Base-by-base conservation (phyloP, 2,113 vertebrate genomes). In the Cottus gobio region DNA sequence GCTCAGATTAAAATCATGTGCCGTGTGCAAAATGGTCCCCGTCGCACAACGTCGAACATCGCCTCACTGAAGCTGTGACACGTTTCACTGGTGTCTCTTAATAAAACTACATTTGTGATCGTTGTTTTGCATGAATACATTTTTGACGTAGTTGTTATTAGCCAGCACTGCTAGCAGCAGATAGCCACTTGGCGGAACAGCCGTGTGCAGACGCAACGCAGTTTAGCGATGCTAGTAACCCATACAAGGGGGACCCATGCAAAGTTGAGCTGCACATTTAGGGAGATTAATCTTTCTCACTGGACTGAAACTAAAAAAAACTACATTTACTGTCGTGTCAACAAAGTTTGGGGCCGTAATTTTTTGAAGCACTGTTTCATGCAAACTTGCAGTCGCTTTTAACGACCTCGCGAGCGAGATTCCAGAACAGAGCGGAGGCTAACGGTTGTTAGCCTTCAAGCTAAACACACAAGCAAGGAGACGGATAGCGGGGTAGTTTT, bases 81-180 rank as follows among this genome's bases (percentile, higher is more conserved):
- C 24, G 16, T 4, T 82, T 75, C 2, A 34, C 44, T 1, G 1
- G 6, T 48, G 3, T 34, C 7, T 9, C 22, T 4, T 7, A 30
- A 66, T 28, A 65, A 83, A 37, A 74, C 24, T 65, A 0, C 6
- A 1, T 28, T 65, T 36, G 7, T 48, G n/a, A 9, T 42, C 10
- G 46, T 56, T 80, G 1, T 61, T 81, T 79, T 80, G 60, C 75
- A 83, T 79, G 64, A 70, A 83, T 79, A 82, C 39, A 36, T 80
- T 80, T 90, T 92, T 87, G 91, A 92, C 91, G 91, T 93, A 89
- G 88, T 86, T 90, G 75, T 87, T 90, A 77, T 89, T 85, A 84
- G 83, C 83, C 64, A 72, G 70, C 82, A 8, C 10, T 34, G 85
- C 76, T 94, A 30, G 44, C 67, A 56, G 54, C 24, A 28, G 75